A percentile compares a stretch with the other conserved stretches of the same genome.
These are phyloP conservation scores for Mormyrops attenuatus DNA, from an alignment of 2,797 vertebrate species.

Conservation along the genomic window DNA sequence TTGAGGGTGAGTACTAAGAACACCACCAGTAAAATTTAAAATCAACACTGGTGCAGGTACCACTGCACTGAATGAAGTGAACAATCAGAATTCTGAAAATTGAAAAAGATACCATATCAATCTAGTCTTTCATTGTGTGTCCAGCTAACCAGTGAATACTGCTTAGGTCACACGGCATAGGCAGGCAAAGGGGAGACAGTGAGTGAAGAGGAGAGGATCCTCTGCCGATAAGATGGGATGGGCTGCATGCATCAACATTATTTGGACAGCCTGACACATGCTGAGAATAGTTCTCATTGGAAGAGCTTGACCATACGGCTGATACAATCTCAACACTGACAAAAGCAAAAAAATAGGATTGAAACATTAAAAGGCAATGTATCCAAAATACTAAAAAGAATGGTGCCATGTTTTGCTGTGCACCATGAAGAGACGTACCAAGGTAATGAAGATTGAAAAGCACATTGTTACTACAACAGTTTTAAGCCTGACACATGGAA, in stretches of 20 bases:
- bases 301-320: neutral
- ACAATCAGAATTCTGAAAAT: neutral
- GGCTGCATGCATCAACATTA: neutral
- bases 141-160: neutral
- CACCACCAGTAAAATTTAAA: neutral
- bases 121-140: neutral
- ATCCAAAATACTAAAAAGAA: neutral
- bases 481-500: neutral
- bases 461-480: neutral
- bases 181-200: neutral
- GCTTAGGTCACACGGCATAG: neutral
- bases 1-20: neutral
- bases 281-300: neutral
- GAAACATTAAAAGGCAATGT: neutral
- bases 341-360: neutral
- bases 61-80: neutral
- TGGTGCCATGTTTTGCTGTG: neutral
- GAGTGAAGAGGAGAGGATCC: neutral
- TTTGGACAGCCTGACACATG: neutral
- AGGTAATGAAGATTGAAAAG: neutral
- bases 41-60: neutral
- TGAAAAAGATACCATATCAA: neutral
- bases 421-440: neutral
- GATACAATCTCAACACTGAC: neutral
- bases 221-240: neutral